A percentile compares a stretch with the other conserved stretches of the same genome.
phyloP scores from a whole-genome alignment of 2,797 vertebrate genomes.

The Xenops minutus region DNA sequence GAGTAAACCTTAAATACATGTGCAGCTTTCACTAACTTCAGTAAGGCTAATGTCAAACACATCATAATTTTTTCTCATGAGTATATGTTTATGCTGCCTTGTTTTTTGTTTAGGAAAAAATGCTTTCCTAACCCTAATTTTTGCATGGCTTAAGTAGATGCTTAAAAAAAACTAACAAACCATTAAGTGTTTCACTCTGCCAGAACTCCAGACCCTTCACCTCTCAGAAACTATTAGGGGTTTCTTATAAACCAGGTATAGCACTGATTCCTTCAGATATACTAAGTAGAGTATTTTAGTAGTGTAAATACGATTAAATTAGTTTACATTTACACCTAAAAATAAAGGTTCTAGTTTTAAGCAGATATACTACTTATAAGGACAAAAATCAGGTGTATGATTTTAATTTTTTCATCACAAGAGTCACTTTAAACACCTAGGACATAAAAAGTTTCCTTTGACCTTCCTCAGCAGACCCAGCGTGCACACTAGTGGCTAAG shows the following conservation, averaged over 20 bases:
- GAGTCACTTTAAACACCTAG: background rate
- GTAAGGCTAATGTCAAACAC: background rate
- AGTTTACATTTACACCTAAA: background rate
- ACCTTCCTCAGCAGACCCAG: rapidly evolving
- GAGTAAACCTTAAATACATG: background rate
- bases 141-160: background rate
- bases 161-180: background rate
- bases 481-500: background rate
- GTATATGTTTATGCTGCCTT: background rate
- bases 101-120: background rate
- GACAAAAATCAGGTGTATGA: background rate
- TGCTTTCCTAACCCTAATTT: background rate
- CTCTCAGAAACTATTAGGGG: background rate
- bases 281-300: background rate
- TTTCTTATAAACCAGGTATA: background rate
- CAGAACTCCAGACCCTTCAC: background rate
- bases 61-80: background rate
- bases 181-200: background rate
- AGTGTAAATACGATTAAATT: background rate
- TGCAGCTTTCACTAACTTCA: background rate
- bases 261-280: background rate
- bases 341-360: background rate
- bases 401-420: background rate
- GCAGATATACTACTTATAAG: background rate
- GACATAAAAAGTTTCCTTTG: background rate